phyloP scores from a whole-genome alignment of 1,140 invertebrate genomes.

The Geopemphigus sp. region DNA sequence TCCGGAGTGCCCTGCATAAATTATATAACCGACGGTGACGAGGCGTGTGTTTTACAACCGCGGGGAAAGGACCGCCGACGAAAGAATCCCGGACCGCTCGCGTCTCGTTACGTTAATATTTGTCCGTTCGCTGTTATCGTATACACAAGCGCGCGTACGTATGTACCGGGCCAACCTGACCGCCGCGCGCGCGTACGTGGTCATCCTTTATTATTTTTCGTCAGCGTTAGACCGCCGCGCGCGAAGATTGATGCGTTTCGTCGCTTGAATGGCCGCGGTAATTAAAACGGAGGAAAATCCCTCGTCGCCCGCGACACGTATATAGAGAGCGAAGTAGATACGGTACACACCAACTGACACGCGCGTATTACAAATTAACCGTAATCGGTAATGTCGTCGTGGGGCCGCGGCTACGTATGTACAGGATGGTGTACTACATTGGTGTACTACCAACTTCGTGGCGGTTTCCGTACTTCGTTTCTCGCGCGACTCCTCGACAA shows the following conservation, averaged over 20 bases:
- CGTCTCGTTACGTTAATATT: background rate
- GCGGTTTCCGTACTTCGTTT: no score
- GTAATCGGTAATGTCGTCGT: conserved; percentile 39
- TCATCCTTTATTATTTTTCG: no score
- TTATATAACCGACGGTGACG: conserved; percentile 11
- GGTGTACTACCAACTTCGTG: no score
- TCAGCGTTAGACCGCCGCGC: background rate
- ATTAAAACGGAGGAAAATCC: conserved; percentile 16
- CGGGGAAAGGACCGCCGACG: background rate
- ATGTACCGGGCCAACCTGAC: background rate
- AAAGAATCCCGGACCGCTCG: background rate
- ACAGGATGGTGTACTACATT: no score
- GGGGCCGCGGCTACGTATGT: no score
- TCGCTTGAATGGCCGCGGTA: conserved; percentile 11
- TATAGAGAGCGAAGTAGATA: no score
- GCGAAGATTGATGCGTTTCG: conserved; percentile 27
- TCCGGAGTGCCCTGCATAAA: conserved; percentile 18
- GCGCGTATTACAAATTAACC: conserved; percentile 35
- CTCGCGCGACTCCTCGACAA: no score
- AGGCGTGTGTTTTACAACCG: conserved; percentile 21
- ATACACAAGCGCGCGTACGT: background rate
- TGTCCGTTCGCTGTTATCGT: no score
- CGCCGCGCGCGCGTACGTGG: no score
- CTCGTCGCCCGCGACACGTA: no score
- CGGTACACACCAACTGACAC: no score